Evolutionary conservation across 2,888 invertebrate species (phyloP), one percentile per base, ranked within the genome.

Genomic region (Chymomyza fuscimana): DNA sequence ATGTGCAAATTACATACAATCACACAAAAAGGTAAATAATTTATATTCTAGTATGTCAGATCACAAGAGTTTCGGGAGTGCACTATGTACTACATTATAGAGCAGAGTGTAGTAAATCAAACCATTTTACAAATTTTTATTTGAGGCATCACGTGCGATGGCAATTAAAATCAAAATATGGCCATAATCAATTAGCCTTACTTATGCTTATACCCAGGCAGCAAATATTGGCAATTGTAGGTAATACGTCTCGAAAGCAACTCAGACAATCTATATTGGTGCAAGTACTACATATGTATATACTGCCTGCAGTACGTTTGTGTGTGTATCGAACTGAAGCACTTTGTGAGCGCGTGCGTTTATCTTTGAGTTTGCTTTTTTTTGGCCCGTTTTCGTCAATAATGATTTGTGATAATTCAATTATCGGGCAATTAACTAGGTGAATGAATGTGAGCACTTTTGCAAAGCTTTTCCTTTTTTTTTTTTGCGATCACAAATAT

Each of bases 361-460:
- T 46, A 46, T 46, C 40, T 46, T 46, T 12, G 12, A 2, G 58
- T 12, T 19, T 80, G 67, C 29, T 63, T 65, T 51, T 16, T 52
- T 64, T 71, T 25, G 5, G 58, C 22, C 54, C 16, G 25, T 9
- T 58, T 25, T 58, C 22, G 58, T 81, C 79, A 79, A 78, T 86
- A 84, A 76, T 78, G 82, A 80, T 80, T 77, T 79, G 72, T 73
- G 87, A 87, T 84, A 84, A 82, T 82, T 85, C 70, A 85, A 84
- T 84, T 87, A 84, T 87, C 83, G 77, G 75, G 74, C 79, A 82
- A 87, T 84, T 85, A 85, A 76, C 72, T 64, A 73, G 76, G 69
- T 68, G 63, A 75, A 51, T 63, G 29, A 63, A 22, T 51, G 29
- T 50, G 62, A 19, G 3, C 62, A 84, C 32, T 32, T 32, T 60